Evolutionary conservation across 1,140 invertebrate species (phyloP), one percentile per base, ranked within the genome.

Genomic region (Magallana ariakensis): DNA sequence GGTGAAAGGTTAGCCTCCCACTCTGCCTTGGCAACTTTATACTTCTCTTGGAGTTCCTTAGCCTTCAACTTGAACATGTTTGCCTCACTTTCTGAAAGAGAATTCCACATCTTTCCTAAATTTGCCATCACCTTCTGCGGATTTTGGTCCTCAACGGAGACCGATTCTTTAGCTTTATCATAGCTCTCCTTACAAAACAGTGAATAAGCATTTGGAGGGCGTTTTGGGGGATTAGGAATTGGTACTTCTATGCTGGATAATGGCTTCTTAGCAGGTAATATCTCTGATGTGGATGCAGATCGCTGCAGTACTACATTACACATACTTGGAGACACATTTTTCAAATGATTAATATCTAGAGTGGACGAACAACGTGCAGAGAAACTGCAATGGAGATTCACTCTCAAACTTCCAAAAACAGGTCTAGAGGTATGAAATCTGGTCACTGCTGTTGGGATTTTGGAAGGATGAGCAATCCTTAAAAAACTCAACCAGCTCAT

Each of bases 211-310:
- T 26, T 26, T 11, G 22, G 13, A 33, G 66, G 66, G 22, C 22
- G 66, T 75, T 75, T 75, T 75, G 66, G 66, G 11, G 66, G 66
- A 26, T 75, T 26, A 26, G 66, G 66, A 33, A 75, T 9, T 19
- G 66, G 5, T 7, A 75, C 33, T 75, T 75, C 66, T 26, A 75
- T 75, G 22, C 66, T 33, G 15, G 19, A 26, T 13, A 46, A 0
- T 4, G 66, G 33, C 66, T 33, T 75, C 22, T 75, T 75, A 13
- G 22, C 22, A 13, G 19, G 2, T 75, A 26, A 75, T 75, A 10
- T 33, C 9, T 75, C 15, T 10, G 66, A 26, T 26, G 66, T 26
- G 22, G 66, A 19, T 33, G 66, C 66, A 26, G 19, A 9, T 46
- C 66, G 19, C 22, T 75, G 66, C 33, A 26, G 22, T 26, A 26